phyloP scores from a whole-genome alignment of 2,888 invertebrate species.

The Eilema caniola region DNA sequence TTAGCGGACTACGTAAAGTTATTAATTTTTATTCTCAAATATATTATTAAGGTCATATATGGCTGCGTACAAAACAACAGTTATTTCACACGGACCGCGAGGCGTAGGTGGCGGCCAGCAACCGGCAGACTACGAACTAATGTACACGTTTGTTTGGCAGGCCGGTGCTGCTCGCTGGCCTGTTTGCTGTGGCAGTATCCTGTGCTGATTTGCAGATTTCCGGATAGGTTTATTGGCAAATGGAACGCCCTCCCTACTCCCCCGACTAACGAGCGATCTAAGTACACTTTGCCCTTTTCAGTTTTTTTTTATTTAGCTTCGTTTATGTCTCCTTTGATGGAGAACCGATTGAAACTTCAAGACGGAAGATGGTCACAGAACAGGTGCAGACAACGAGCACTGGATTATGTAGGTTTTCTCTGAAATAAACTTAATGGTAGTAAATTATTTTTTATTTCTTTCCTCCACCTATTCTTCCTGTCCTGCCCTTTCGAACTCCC shows the following conservation, averaged over 20 bases:
- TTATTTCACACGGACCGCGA: constrained; percentile 33
- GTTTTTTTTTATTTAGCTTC: constrained; percentile 47
- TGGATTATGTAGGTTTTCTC: constrained; percentile 65
- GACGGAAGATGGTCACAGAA: constrained; percentile 48
- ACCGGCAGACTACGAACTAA: constrained; percentile 72
- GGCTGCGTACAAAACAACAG: constrained; percentile 23
- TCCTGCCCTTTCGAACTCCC: not conserved
- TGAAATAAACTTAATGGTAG: constrained; percentile 65
- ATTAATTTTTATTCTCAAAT: not conserved
- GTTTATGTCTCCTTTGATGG: constrained; percentile 29
- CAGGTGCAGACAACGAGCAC: constrained; percentile 58
- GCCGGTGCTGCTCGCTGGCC: constrained; percentile 86
- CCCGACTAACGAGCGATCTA: constrained; percentile 51
- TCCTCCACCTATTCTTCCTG: not conserved
- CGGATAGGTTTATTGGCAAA: constrained; percentile 77
- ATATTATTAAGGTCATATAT: constrained; percentile 6
- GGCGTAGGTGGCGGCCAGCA: constrained; percentile 55
- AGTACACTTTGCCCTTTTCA: constrained; percentile 49
- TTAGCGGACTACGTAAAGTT: not conserved
- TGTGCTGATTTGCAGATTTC: constrained; percentile 85
- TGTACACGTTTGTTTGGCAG: constrained; percentile 84
- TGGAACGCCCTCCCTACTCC: constrained; percentile 72
- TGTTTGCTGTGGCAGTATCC: constrained; percentile 85
- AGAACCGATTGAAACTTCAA: constrained; percentile 24
- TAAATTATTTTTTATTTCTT: constrained; percentile 24